Evolutionary conservation across 2,113 vertebrate genomes (phyloP).

Genomic region (Otis tarda): DNA sequence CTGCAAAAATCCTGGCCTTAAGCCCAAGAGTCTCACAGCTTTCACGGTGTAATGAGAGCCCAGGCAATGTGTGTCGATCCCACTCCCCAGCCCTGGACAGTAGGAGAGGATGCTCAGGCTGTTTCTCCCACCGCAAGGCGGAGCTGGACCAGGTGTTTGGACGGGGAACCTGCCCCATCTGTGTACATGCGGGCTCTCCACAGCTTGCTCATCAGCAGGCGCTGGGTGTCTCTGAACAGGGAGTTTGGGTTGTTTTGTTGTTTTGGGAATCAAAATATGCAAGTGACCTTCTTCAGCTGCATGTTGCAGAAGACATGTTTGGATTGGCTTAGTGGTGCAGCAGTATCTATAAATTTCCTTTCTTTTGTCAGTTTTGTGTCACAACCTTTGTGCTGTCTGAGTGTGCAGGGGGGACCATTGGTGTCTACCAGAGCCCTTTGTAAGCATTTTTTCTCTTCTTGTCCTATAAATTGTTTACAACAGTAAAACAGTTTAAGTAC

Average conservation of each 20-base stretch:
- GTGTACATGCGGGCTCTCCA: neutral
- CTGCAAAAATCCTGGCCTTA: neutral
- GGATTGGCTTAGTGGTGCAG: conserved; percentile 28
- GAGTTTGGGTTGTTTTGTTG: neutral
- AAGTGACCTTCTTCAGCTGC: neutral
- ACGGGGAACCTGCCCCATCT: neutral
- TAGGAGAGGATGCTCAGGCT: neutral
- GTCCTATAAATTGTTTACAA: conserved; percentile 35
- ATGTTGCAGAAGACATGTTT: conserved; percentile 7
- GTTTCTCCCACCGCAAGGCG: neutral
- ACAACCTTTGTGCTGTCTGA: conserved; percentile 26
- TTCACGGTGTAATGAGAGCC: neutral
- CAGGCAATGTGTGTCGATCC: neutral
- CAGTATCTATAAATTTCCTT: conserved; percentile 46
- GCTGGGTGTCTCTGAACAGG: neutral
- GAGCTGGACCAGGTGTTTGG: neutral
- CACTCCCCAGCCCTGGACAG: neutral
- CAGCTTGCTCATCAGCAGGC: neutral
- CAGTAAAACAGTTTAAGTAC: neutral
- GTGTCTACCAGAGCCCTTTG: neutral
- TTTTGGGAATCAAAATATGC: neutral
- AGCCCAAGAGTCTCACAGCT: neutral
- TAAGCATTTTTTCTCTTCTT: conserved; percentile 16
- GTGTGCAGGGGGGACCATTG: neutral
- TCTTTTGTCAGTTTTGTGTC: conserved; percentile 48